Base-by-base conservation (phyloP, 1,140 invertebrate species). In the Lordiphosa stackelbergi region DNA sequence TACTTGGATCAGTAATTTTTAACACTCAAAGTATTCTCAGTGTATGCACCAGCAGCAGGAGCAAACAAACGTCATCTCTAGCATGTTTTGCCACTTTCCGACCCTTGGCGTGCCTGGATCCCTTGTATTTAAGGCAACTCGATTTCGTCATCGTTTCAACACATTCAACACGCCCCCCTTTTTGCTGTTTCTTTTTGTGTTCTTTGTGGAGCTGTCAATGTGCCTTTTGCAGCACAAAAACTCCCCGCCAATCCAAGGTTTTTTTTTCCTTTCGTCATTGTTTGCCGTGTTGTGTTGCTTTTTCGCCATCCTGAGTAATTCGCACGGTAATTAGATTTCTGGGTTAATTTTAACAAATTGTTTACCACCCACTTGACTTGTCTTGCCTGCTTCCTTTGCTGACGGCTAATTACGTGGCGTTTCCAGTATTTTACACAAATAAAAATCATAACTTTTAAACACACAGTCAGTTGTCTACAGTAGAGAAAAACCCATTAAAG, bases 261-360 rank as follows among this genome's bases (percentile, higher is more conserved):
- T 52, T 40, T 52, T 40, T 52, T 46, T 35, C 34, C 42, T 38
- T 7, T 43, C 38, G 42, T 38, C 49, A 55, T 69, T 35, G 55
- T 51, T 70, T 52, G 66, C 19, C 13, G 35, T 48, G 19, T 43
- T 43, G 19, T 45, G 34, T 43, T 49, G 40, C 13, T 31, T 11
- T 37, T 46, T 47, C 45, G 54, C 47, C 46, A 42, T 43, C 22
- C 36, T 69, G 64, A 48, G 68, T 69, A 48, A 34, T 34, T 69
- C 58, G 55, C 58, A 70, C 72, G 77, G 77, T 83, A 83, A 83
- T 83, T 83, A 83, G 72, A 83, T 83, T 83, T 83, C 72, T 83
- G 73, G 77, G 77, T 83, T 83, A 83, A 66, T 73, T 74, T 60
- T 40, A 46, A 16, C 13, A 53, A 66, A 34, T 66, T 70, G 60